These are phyloP conservation scores for Sphecodes monilicornis DNA, from an alignment of 2,888 invertebrate genomes.

Conservation along the genomic window DNA sequence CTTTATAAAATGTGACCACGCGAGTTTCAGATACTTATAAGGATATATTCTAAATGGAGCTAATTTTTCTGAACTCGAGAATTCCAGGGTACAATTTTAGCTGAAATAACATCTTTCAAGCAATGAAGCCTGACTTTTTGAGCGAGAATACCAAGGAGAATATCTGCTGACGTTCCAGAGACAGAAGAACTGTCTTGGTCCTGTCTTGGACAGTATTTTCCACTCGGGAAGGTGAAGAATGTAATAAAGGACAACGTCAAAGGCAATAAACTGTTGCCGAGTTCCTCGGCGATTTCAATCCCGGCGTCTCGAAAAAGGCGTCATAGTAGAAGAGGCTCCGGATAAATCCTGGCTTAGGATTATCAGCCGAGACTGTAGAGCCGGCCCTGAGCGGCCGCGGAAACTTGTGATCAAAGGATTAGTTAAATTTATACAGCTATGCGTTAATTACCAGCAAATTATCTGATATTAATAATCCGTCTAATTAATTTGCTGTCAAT, in stretches of 20 bases:
- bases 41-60: neutral
- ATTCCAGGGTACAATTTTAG: neutral
- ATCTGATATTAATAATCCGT: slow-evolving; percentile 1
- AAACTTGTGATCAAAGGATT: slow-evolving; percentile 18
- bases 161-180: slow-evolving; percentile 19
- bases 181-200: slow-evolving; percentile 14
- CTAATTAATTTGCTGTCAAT: slow-evolving; percentile 26
- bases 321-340: slow-evolving; percentile 10
- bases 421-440: slow-evolving; percentile 28
- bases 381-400: neutral
- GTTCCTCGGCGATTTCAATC: slow-evolving; percentile 47
- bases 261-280: slow-evolving; percentile 57
- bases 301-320: slow-evolving; percentile 20
- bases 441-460: slow-evolving; percentile 30
- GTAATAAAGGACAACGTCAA: slow-evolving; percentile 56
- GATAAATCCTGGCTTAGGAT: slow-evolving; percentile 24
- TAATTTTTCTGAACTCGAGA: neutral
- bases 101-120: neutral
- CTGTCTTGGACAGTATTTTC: slow-evolving; percentile 25
- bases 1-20: neutral
- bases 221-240: slow-evolving; percentile 39
- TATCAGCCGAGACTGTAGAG: neutral
- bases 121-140: slow-evolving; percentile 11
- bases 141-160: neutral
- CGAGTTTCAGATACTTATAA: neutral